Evolutionary conservation across 2,797 vertebrate species (phyloP), one percentile per base, ranked within the genome.

Genomic region (Sebastes steindachneri): DNA sequence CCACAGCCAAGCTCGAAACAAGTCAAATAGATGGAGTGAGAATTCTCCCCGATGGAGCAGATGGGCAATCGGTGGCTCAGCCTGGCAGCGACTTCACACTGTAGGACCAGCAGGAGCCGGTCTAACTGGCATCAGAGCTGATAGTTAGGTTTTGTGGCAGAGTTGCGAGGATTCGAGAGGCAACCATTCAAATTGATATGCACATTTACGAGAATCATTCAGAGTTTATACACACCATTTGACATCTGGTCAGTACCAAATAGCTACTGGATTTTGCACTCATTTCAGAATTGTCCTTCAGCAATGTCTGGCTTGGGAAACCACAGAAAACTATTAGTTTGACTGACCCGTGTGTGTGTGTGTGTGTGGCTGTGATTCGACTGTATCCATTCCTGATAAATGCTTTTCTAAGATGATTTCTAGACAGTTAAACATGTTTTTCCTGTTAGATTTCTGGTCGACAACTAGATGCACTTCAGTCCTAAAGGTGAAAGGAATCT

Each of bases 51-150:
- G 74, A 84, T 89, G 84, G 90, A 95, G 88, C 95, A 96, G 95
- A 95, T 95, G 95, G 95, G 88, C 90, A 83, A 90, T 93, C 81
- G 86, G 87, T 91, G 91, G 92, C 92, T 93, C 91, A 91, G 92
- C 87, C 93, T 95, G 94, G 92, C 94, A 94, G 79, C 69, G 77
- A 75, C 90, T 91, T 90, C 88, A 90, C 91, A 86, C 91, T 88
- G 86, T 80, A 90, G 83, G 88, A 88, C 84, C 87, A 91, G 92
- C 88, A 92, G 86, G 88, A 89, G 76, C 83, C 14, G 59, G 73
- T 89, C 88, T 77, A 66, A 88, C 89, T 88, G 91, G 89, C 91
- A 89, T 85, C 78, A 73, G 81, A 79, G 65, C 66, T 75, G 84
- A 90, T 86, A 80, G 85, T 85, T 90, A 63, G 64, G 86, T 77